Evolutionary conservation across 2,113 vertebrate genomes (phyloP).

Genomic region (Datnioides undecimradiatus): DNA sequence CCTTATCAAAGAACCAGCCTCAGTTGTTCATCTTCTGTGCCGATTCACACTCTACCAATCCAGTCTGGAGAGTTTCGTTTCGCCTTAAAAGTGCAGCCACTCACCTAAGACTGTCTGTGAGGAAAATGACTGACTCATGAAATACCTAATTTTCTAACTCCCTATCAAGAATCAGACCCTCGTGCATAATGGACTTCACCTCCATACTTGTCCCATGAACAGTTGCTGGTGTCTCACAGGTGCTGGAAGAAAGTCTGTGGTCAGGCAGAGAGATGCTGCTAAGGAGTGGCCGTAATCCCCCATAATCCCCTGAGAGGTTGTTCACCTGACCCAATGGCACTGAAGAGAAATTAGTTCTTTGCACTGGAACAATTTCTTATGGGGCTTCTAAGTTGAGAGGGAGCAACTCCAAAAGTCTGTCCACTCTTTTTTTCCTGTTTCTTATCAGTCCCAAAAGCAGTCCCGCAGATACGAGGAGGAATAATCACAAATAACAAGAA

Average conservation of each 20-base stretch:
- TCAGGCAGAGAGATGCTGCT: conserved; percentile 49
- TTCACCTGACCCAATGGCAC: conserved; percentile 74
- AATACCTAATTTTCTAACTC: not conserved
- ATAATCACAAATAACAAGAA: conserved; percentile 78
- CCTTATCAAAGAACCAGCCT: not conserved
- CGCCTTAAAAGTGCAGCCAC: not conserved
- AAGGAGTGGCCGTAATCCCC: conserved; percentile 73
- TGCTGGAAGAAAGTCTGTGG: conserved; percentile 44
- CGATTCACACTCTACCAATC: not conserved
- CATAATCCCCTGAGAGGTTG: conserved; percentile 74
- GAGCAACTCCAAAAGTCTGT: conserved; percentile 56
- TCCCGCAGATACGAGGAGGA: conserved; percentile 65
- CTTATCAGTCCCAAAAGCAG: conserved; percentile 71
- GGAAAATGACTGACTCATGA: not conserved
- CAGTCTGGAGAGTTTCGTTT: not conserved
- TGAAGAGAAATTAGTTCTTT: conserved; percentile 78
- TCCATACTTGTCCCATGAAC: not conserved
- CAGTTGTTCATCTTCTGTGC: not conserved
- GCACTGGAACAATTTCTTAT: conserved; percentile 63
- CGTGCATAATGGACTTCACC: not conserved
- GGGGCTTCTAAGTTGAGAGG: conserved; percentile 55
- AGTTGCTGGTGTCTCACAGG: not conserved
- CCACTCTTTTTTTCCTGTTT: conserved; percentile 57
- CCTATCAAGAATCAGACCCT: not conserved
- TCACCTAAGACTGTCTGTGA: not conserved